Evolutionary conservation across 2,888 invertebrate genomes (phyloP).

Genomic region (Portevinia maculata): DNA sequence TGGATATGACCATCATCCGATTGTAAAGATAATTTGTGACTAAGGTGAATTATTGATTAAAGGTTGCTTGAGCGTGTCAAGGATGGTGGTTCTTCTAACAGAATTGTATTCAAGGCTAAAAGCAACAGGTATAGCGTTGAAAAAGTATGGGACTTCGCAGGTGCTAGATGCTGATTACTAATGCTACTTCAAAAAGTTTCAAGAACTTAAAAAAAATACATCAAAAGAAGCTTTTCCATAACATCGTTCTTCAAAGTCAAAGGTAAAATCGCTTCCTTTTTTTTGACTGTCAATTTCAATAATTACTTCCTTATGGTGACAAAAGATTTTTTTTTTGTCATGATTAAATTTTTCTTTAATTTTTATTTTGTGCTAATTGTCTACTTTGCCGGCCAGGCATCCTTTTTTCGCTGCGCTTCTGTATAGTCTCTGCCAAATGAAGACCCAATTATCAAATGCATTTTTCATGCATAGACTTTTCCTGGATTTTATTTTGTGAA

Average conservation of each 20-base stretch:
- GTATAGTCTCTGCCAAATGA: slow-evolving; percentile 52
- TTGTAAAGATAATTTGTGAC: slow-evolving; percentile 30
- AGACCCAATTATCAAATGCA: slow-evolving; percentile 34
- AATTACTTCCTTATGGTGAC: slow-evolving; percentile 44
- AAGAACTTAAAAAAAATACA: too few relatives aligned
- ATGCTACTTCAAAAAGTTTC: too few relatives aligned
- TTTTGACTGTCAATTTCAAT: slow-evolving; percentile 17
- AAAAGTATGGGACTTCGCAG: background rate
- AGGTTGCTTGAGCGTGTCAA: slow-evolving; percentile 28
- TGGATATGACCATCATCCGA: slow-evolving; percentile 32
- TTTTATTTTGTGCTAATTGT: background rate
- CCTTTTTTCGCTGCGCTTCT: slow-evolving; percentile 1
- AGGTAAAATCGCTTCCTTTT: background rate
- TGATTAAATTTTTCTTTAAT: slow-evolving; percentile 45
- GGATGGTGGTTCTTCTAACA: slow-evolving; percentile 12
- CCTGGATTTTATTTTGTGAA: slow-evolving; percentile 24
- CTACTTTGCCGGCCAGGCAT: too few relatives aligned
- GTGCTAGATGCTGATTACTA: too few relatives aligned
- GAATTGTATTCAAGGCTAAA: background rate
- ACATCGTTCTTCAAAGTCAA: background rate
- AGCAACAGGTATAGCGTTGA: slow-evolving; percentile 26
- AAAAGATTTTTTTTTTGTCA: slow-evolving; percentile 25
- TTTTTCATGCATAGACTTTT: slow-evolving; percentile 43
- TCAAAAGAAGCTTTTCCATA: slow-evolving; percentile 4
- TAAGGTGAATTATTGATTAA: slow-evolving; percentile 41